Base-by-base conservation (phyloP, 2,113 vertebrate species). In the Prunella fulvescens region DNA sequence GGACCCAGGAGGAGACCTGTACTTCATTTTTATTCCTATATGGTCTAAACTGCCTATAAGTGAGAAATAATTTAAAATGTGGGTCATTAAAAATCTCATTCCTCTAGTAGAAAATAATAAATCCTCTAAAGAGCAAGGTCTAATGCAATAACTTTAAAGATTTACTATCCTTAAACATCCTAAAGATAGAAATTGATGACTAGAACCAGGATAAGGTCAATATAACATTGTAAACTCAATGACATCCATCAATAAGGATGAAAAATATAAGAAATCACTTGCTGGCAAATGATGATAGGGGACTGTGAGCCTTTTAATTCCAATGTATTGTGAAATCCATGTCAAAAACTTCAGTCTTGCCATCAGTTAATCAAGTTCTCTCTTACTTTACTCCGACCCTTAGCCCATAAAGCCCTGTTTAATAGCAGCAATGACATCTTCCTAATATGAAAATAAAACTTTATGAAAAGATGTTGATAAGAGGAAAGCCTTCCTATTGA, bases 61-160 rank as follows among this genome's bases (percentile, higher is more conserved):
- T 88, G 67, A 94, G 81, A 95, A 92, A 88, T 93, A 94, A 93
- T 95, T 85, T 86, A 66, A 92, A 95, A 82, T 92, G 60, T 54
- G 81, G 39, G n/a, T 80, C 79, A 83, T 88, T 89, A 91, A 91
- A 93, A 80, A 84, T 78, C 77, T 69, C 67, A 90, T 92, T 92
- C 64, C 22, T 78, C 64, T 65, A 40, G 93, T 5, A 86, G 61
- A 76, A 93, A 78, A 85, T 47, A 96, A 93, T 94, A 93, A 95
- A 97, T 96, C 58, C 19, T 79, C 51, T 42, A 56, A 92, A 88
- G 72, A 93, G 81, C 94, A 91, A 56, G 61, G 37, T 67, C 79
- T 88, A 15, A 7, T 77, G 64, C 66, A 74, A 81, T 91, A 76
- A 72, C 42, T 92, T 64, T 57, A 3, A 82, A 53, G 85, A 92